Percentiles rank a stretch among this genome's conserved stretches.
phyloP scores from a whole-genome alignment of 2,888 invertebrate species.

The Eumerus sabulonum region DNA sequence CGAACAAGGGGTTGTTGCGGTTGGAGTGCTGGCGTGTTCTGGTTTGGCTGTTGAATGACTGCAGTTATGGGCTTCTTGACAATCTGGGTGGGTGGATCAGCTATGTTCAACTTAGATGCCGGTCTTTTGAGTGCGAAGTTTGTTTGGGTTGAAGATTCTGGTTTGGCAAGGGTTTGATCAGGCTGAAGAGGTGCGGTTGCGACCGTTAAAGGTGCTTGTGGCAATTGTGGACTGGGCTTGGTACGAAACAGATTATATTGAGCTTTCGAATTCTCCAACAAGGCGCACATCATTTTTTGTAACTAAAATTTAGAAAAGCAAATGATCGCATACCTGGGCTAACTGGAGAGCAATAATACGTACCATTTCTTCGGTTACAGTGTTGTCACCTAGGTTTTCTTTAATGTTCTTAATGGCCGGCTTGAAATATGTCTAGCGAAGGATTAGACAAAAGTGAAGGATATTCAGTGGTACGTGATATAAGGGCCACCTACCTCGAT shows the following conservation, averaged over 20 bases:
- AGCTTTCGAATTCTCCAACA: slow-evolving; percentile 77
- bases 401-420: slow-evolving; percentile 83
- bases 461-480: too few species aligned
- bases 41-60: slow-evolving; percentile 36
- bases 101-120: slow-evolving; percentile 67
- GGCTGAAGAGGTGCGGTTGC: neutral
- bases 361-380: slow-evolving; percentile 81
- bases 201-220: neutral
- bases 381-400: slow-evolving; percentile 81
- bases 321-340: too few species aligned
- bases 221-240: slow-evolving; percentile 40
- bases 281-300: slow-evolving; percentile 77
- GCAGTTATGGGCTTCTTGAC: slow-evolving; percentile 44
- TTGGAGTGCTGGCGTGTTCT: slow-evolving; percentile 29
- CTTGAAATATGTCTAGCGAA: slow-evolving; percentile 81
- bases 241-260: slow-evolving; percentile 75
- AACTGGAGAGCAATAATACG: too few species aligned
- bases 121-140: slow-evolving; percentile 74
- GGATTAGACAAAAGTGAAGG: slow-evolving; percentile 14
- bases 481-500: too few species aligned
- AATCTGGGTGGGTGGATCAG: slow-evolving; percentile 38
- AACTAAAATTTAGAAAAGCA: slow-evolving; percentile 70
- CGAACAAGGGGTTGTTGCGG: slow-evolving; percentile 55
- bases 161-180: slow-evolving; percentile 60
- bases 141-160: slow-evolving; percentile 53